phyloP scores from a whole-genome alignment of 1,140 invertebrate species.

The Pseudomyrmex pallidus region DNA sequence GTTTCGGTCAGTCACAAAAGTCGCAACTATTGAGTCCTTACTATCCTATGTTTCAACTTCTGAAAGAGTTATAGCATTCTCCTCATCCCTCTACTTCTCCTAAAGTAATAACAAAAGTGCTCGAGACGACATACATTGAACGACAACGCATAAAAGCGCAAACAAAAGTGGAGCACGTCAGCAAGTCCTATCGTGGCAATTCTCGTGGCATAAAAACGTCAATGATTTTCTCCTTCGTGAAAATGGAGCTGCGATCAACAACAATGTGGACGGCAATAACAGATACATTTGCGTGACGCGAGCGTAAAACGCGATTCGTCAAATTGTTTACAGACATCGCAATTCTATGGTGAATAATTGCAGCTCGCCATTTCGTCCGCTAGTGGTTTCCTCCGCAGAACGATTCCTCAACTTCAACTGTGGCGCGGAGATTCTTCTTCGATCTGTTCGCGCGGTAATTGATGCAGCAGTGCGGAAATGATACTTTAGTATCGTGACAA shows the following conservation, averaged over 20 bases:
- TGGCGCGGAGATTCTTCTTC: not conserved
- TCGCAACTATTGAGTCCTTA: constrained; percentile 4
- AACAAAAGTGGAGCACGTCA: constrained; percentile 48
- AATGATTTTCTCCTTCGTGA: constrained; percentile 34
- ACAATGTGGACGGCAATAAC: constrained; percentile 44
- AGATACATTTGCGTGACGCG: constrained; percentile 34
- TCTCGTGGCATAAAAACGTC: constrained; percentile 25
- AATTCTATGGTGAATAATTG: constrained; percentile 43
- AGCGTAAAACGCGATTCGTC: constrained; percentile 40
- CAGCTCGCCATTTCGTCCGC: constrained; percentile 16
- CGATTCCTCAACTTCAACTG: constrained; percentile 47
- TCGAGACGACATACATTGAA: constrained; percentile 15
- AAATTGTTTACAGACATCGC: constrained; percentile 51
- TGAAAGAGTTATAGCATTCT: not conserved
- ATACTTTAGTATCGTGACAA: not conserved
- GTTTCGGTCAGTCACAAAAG: not conserved
- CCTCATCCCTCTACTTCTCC: not conserved
- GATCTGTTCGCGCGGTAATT: constrained; percentile 27
- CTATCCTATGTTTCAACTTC: not conserved
- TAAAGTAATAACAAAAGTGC: constrained; percentile 47
- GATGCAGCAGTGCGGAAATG: constrained; percentile 12
- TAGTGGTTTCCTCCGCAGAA: constrained; percentile 5
- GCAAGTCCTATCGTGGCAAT: constrained; percentile 17
- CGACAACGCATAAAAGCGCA: constrained; percentile 35
- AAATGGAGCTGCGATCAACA: constrained; percentile 47